Percentiles rank a stretch among this genome's conserved stretches.
Conservation (phyloP, 2,113 vertebrate genomes). For the Heterotilapia buettikoferi region DNA sequence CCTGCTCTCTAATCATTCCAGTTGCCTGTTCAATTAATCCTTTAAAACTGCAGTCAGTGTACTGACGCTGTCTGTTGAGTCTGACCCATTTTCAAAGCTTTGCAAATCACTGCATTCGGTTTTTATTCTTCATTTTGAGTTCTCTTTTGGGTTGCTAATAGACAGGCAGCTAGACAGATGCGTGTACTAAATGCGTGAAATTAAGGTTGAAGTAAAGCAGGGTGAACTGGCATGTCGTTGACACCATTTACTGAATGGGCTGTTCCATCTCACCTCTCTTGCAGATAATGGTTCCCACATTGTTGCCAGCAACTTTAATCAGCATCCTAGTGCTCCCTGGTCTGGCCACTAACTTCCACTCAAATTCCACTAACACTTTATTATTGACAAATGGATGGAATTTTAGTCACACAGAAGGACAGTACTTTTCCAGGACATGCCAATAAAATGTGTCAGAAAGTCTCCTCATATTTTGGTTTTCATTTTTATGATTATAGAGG, state of each 20-base stretch:
- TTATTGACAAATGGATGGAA: neutral
- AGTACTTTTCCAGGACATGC: neutral
- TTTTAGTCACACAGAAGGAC: neutral
- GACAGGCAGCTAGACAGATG: neutral
- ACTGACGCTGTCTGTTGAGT: neutral
- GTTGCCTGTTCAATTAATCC: neutral
- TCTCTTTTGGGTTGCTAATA: neutral
- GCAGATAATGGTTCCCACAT: neutral
- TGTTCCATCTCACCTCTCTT: neutral
- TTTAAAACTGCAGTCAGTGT: neutral
- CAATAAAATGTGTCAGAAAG: neutral
- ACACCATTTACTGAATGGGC: neutral
- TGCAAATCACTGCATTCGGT: neutral
- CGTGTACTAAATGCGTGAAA: neutral
- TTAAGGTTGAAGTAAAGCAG: neutral
- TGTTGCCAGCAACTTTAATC: neutral
- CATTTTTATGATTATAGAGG: neutral
- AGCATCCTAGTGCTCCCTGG: neutral
- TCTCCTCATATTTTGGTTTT: neutral
- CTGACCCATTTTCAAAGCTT: neutral
- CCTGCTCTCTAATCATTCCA: neutral
- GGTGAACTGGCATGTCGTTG: neutral
- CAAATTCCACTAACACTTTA: neutral
- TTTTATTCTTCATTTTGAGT: neutral
- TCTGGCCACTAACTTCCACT: neutral